Evolutionary conservation across 2,113 vertebrate species (phyloP), one percentile per base, ranked within the genome.

Genomic region (Cygnus buccinator): DNA sequence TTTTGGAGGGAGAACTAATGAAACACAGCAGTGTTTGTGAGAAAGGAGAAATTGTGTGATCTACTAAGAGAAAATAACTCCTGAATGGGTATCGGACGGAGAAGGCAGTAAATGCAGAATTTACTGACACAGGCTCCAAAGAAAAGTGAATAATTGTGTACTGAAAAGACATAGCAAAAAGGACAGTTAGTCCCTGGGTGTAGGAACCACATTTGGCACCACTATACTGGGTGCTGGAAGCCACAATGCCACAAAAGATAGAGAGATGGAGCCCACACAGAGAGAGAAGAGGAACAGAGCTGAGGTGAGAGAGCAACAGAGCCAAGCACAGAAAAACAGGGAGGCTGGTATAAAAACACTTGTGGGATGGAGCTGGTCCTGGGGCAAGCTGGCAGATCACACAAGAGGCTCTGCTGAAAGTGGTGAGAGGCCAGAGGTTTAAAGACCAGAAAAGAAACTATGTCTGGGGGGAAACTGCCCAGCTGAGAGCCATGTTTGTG

Each of bases 61-160:
- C 61, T 84, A 29, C 86, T 70, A 75, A 54, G 70, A 89, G 37
- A 89, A 89, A 79, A 91, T 85, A 62, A 73, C 20, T 13, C 15
- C 35, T 76, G 39, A 48, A 68, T 20, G 17, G 39, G 18, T 29
- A 31, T 3, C 70, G 63, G 85, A 95, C 87, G 91, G 54, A 93
- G 41, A 92, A 91, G 94, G 63, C 29, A 87, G 39, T 54, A 94
- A 90, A 73, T 66, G 76, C 39, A 94, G 78, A 50, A 94, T 85
- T 52, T 89, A 26, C 23, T 86, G 16, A 65, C 17, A 11, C 11
- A 29, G 35, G 29, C 20, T 78, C 35, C 72, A 39, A 91, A 65
- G 61, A 73, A 89, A 61, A 48, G 65, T 9, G 3, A 82, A 39
- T 19, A 78, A 68, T 3, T 68, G 9, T 0, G 2, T 73, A 25